A percentile compares a stretch with the other conserved stretches of the same genome.
Evolutionary conservation across 2,797 vertebrate species (phyloP).

Genomic region (Lates japonicus): DNA sequence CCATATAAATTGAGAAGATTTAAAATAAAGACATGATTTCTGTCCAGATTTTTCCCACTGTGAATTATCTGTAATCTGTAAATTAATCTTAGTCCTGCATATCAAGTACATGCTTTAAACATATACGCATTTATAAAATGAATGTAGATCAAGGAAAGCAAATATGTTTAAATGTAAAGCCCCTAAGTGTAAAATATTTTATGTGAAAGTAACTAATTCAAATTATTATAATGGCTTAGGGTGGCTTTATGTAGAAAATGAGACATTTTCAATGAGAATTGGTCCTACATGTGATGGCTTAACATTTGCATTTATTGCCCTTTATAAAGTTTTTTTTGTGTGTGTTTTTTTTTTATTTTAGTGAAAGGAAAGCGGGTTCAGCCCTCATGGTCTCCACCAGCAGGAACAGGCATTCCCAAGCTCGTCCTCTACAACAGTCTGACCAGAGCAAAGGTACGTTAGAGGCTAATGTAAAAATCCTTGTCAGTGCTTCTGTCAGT

Average conservation of each 20-base stretch:
- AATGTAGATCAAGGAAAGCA: neutral
- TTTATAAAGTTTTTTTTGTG: neutral
- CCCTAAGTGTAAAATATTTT: neutral
- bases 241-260: neutral
- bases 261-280: no score
- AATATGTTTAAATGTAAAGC: neutral
- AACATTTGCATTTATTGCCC: no score
- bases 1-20: no score
- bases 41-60: no score
- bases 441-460: conserved; percentile 88
- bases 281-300: neutral
- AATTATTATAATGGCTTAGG: neutral
- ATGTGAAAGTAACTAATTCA: neutral
- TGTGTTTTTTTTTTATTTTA: conserved; percentile 63
- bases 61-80: no score
- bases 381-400: conserved; percentile 90
- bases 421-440: conserved; percentile 97
- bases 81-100: no score
- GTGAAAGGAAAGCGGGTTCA: conserved; percentile 90
- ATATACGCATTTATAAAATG: no score
- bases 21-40: no score
- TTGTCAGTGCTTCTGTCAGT: no score
- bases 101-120: no score
- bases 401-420: conserved; percentile 85
- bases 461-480: no score